Evolutionary conservation across 1,140 invertebrate genomes (phyloP).

Genomic region (Drosophila asahinai): DNA sequence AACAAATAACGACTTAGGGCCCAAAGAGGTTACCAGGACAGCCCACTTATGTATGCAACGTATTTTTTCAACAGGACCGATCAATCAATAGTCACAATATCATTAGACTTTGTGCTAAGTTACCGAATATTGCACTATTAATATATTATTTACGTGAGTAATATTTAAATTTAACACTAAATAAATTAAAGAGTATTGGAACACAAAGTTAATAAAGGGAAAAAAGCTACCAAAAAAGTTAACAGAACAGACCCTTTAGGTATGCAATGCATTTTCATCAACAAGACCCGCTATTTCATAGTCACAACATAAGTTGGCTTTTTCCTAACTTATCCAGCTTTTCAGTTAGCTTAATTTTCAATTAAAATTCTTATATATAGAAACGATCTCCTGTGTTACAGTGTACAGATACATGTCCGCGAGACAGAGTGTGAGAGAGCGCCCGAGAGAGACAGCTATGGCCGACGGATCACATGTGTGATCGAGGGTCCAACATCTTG

Average conservation of each 20-base stretch:
- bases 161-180: neutral
- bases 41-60: neutral
- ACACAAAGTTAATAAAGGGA: no score
- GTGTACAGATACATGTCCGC: slow-evolving; percentile 12
- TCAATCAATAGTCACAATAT: neutral
- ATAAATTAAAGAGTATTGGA: neutral
- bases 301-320: neutral
- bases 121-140: neutral
- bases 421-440: neutral
- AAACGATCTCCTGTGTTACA: slow-evolving; percentile 2
- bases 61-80: neutral
- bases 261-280: neutral
- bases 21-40: no score
- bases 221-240: no score
- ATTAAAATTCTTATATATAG: neutral
- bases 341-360: neutral
- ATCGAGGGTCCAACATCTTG: slow-evolving; percentile 72
- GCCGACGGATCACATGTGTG: slow-evolving; percentile 59
- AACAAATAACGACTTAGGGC: no score
- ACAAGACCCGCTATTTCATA: neutral
- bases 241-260: neutral
- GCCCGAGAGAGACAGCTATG: slow-evolving; percentile 9
- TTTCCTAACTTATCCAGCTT: neutral
- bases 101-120: neutral
- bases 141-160: no score